phyloP scores from a whole-genome alignment of 2,797 vertebrate genomes.

The Cirrhinus molitorella region DNA sequence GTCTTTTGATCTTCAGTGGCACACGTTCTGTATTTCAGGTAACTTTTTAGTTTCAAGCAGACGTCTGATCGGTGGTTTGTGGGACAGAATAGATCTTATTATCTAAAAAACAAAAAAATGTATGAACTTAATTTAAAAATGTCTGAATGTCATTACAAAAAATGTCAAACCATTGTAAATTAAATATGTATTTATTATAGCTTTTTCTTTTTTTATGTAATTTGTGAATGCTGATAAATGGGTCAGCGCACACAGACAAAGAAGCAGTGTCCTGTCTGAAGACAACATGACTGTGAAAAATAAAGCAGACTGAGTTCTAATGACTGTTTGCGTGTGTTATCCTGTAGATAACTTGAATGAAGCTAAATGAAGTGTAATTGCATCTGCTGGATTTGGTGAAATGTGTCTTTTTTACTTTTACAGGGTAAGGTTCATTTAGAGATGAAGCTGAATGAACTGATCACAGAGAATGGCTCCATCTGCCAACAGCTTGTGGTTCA shows the following conservation, averaged over 20 bases:
- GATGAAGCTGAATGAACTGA: conserved; percentile 95
- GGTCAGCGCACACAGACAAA: not conserved
- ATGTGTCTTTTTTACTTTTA: conserved; percentile 38
- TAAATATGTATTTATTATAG: no score
- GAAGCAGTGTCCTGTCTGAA: not conserved
- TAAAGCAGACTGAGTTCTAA: not conserved
- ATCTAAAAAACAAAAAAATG: not conserved
- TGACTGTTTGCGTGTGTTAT: conserved; percentile 1
- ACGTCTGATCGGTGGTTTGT: not conserved
- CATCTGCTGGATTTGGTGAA: conserved; percentile 17
- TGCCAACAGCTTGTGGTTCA: conserved; percentile 93
- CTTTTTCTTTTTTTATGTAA: not conserved
- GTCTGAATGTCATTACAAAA: not conserved
- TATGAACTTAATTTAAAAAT: not conserved
- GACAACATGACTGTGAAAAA: not conserved
- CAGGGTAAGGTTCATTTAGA: conserved; percentile 98
- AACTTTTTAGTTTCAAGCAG: not conserved
- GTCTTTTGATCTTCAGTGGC: not conserved
- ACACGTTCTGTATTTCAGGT: not conserved
- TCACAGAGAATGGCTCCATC: conserved; percentile 93
- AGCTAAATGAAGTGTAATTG: conserved; percentile 57
- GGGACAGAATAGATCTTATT: not conserved
- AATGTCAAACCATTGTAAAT: not conserved
- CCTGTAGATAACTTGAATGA: conserved; percentile 59
- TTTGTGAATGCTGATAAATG: not conserved